A percentile compares a stretch with the other conserved stretches of the same genome.
phyloP scores from a whole-genome alignment of 1,140 invertebrate genomes.

The Pseudomyrmex gracilis region DNA sequence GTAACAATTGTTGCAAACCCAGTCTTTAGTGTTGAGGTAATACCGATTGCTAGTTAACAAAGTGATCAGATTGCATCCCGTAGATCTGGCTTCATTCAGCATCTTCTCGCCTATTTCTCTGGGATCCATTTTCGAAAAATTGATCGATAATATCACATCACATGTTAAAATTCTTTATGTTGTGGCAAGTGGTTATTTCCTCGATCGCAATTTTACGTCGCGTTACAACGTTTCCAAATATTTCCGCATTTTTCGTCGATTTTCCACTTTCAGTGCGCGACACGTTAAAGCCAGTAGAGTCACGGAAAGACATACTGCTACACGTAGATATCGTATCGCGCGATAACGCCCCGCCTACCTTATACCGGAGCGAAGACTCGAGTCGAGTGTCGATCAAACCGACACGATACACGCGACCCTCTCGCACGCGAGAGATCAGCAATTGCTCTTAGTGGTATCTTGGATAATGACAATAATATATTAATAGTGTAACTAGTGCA shows the following conservation, averaged over 20 bases:
- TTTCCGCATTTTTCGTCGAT: constrained; percentile 24
- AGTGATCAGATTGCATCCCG: constrained; percentile 82
- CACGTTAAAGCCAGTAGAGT: constrained; percentile 39
- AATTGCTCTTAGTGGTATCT: constrained; percentile 40
- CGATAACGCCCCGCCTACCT: constrained; percentile 70
- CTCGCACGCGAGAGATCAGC: constrained; percentile 25
- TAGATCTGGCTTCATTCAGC: constrained; percentile 75
- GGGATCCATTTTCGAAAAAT: constrained; percentile 74
- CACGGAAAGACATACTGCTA: constrained; percentile 57
- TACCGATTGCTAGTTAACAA: constrained; percentile 82
- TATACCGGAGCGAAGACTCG: constrained; percentile 28
- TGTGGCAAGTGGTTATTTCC: background rate
- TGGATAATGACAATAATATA: background rate
- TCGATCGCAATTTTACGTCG: background rate
- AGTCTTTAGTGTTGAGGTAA: constrained; percentile 82
- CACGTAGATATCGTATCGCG: constrained; percentile 70
- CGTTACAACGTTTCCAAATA: background rate
- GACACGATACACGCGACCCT: constrained; percentile 40
- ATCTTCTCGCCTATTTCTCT: constrained; percentile 76
- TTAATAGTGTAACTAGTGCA: background rate
- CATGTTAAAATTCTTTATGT: constrained; percentile 29
- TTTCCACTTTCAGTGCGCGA: constrained; percentile 6
- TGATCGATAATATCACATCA: constrained; percentile 2
- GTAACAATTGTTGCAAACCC: constrained; percentile 80
- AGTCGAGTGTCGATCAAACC: constrained; percentile 33